Evolutionary conservation across 2,888 invertebrate species (phyloP), one percentile per base, ranked within the genome.

Genomic region (Argyresthia albistria): DNA sequence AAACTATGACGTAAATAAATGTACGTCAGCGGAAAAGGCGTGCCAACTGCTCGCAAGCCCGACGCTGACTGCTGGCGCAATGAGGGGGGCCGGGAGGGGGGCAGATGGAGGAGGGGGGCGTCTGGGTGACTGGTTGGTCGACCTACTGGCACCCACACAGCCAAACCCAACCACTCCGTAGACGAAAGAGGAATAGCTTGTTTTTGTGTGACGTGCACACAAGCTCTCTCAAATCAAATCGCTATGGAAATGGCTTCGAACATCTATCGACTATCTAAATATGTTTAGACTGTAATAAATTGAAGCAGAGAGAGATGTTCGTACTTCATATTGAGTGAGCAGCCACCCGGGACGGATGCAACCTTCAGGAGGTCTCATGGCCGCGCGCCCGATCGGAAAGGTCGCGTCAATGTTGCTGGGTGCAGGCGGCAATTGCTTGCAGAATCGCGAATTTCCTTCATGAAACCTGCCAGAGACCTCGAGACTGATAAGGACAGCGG

Each of bases 101-200:
- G 57, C 65, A 66, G 73, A 71, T 76, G 67, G 70, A 52, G 43
- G 52, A 45, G 51, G 50, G 78, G 82, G 75, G 75, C 74, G 80
- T 79, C 83, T 83, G 77, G 73, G 68, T 73, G 80, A 82, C 84
- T 84, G 82, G 84, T 84, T 83, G 84, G 83, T 73, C 86, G 83
- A 84, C 83, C 80, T 79, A 82, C 79, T 83, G 77, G 82, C 70
- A 80, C 77, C 66, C 73, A 73, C 71, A 73, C 73, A 70, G 57
- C 10, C 36, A 53, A 25, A 10, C 35, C 36, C 8, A 45, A n/a
- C 10, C 16, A 50, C 15, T 50, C 46, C 46, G 51, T 15, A 35
- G 6, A 43, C 11, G 25, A 46, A 47, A 53, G 55, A 53, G 48
- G 50, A 50, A 55, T 43, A 46, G 45, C 42, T 35, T 43, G 46